Evolutionary conservation across 2,113 vertebrate species (phyloP).

Genomic region (Calyptomena viridis): DNA sequence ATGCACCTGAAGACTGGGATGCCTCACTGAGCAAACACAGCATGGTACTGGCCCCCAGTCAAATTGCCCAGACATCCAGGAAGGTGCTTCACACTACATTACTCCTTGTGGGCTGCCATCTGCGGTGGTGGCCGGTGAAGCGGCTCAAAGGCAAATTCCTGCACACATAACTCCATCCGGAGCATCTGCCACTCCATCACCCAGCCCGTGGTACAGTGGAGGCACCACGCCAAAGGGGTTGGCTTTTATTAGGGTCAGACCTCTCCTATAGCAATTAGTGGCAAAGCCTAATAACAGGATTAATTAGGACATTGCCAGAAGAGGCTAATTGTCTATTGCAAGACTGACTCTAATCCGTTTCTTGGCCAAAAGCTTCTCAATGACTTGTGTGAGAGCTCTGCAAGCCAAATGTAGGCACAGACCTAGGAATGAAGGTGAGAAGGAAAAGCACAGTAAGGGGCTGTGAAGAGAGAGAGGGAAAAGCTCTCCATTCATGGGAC

Average conservation of each 20-base stretch:
- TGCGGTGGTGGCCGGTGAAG: background rate
- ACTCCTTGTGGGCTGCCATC: background rate
- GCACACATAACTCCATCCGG: accelerated
- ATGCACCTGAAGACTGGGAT: background rate
- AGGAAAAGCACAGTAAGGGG: background rate
- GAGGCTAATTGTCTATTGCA: background rate
- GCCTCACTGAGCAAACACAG: background rate
- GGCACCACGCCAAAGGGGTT: background rate
- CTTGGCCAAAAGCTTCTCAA: background rate
- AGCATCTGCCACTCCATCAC: accelerated
- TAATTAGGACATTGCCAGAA: slow-evolving; percentile 12
- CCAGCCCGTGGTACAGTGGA: accelerated
- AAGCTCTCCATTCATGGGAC: background rate
- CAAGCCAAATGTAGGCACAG: background rate
- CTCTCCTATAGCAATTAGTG: background rate
- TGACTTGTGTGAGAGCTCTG: background rate
- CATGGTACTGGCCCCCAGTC: background rate
- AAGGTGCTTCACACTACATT: background rate
- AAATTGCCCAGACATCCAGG: background rate
- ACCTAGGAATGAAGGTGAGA: background rate
- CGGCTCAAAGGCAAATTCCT: background rate
- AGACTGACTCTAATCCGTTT: background rate
- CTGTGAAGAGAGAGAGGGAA: background rate
- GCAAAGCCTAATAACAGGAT: slow-evolving; percentile 1
- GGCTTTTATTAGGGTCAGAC: background rate